Base-by-base conservation (phyloP, 2,113 vertebrate genomes). In the Chitala chitala region DNA sequence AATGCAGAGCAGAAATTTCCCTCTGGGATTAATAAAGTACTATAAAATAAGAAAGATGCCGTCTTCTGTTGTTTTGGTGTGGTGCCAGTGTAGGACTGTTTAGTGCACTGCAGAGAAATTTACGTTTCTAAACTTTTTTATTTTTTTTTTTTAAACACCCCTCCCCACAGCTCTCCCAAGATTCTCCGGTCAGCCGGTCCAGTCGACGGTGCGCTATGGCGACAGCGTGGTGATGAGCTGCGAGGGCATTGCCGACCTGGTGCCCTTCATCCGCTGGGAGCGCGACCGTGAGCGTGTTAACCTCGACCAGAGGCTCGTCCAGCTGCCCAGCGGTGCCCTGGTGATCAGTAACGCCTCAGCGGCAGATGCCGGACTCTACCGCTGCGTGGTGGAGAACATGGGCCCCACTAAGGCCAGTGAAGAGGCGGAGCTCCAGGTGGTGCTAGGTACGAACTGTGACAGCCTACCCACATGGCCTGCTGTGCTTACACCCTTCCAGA, bases 341-440 rank as follows among this genome's bases (percentile, higher is more conserved):
- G 88, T 94, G 13, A 73, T 99, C 86, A 92, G 87, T 86, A 96
- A 96, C 0, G 86, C 87, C 40, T 92, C 93, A 0, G 93, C 94
- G 55, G 40, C 8, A 0, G 96, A 98, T 31, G 86, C 83, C 0
- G 97, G 96, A 0, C 84, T 91, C 0, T 99, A 98, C 33, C 94
- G 94, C 77, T 99, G 97, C 20, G 1, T 91, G 66, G 86, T 98
- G 22, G 97, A 96, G 76, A 90, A 87, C 0, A 89, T 87, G 0
- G 95, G 94, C 0, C 73, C 89, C 0, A 88, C 90, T 15, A 98
- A 98, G 81, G 88, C 88, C 79, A 98, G 95, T 4, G 96, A 98
- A 0, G 96, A 99, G 81, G 95, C 91, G 0, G 90, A 93, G 84
- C 89, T 99, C 55, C 89, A 84, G 71, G 77, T 95, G 13, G 83